These are phyloP conservation scores for Pterocles gutturalis DNA, from an alignment of 2,113 vertebrate species.

Conservation along the genomic window DNA sequence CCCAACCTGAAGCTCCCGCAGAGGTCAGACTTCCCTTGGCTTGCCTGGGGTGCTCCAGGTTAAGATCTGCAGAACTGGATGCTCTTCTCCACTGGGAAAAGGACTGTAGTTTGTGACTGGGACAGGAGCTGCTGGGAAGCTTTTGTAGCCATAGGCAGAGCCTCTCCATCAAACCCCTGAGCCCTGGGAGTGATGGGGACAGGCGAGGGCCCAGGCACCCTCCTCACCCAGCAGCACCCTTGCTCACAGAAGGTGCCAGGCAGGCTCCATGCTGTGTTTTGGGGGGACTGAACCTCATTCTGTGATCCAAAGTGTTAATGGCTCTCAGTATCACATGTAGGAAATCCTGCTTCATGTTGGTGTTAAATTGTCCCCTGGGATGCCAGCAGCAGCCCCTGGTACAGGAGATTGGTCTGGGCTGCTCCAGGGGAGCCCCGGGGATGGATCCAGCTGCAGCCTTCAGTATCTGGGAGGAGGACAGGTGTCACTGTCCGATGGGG, in stretches of 20 bases:
- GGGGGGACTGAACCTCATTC: not conserved
- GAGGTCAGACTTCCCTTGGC: not conserved
- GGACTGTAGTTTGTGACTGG: not conserved
- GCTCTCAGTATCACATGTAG: not conserved
- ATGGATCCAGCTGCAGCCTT: not conserved
- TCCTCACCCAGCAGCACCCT: not conserved
- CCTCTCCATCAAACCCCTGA: fast-evolving
- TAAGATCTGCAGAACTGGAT: not conserved
- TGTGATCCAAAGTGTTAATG: not conserved
- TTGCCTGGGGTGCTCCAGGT: fast-evolving
- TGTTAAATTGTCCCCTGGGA: not conserved
- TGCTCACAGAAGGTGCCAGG: not conserved
- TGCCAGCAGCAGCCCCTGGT: not conserved
- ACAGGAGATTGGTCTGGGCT: not conserved
- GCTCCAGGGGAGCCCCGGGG: not conserved
- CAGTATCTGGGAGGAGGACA: fast-evolving
- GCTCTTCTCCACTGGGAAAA: not conserved
- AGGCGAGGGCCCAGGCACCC: not conserved
- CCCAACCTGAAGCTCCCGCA: not conserved
- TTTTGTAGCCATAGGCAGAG: not conserved
- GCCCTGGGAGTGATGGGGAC: fast-evolving
- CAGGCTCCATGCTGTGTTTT: not conserved
- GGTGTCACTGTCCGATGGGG: not conserved
- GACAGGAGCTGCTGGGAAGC: not conserved
- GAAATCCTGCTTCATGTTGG: not conserved